Base-by-base conservation (phyloP, 2,888 invertebrate species). In the Nowickia ferox region DNA sequence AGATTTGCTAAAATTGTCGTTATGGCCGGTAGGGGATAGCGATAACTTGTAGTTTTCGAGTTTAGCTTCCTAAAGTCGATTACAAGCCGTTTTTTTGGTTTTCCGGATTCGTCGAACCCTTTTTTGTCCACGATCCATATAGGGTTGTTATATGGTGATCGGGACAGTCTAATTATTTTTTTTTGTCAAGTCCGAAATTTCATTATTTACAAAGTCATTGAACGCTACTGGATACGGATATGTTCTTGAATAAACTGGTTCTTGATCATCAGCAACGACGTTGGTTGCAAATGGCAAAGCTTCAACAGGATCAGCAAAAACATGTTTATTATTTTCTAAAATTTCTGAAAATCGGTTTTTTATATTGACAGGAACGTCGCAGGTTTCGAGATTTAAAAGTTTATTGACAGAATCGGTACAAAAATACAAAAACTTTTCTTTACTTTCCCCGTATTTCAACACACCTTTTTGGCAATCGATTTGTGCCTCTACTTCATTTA, bases 41-140 rank as follows among this genome's bases (percentile, higher is more conserved):
- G 55, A 57, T 53, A 57, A 46, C n/a, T 55, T 69, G 42, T 69
- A 40, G 42, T 69, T 55, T 69, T 53, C 15, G 69, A 69, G 17
- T 84, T 72, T 68, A 84, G 59, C 17, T 79, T 84, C 55, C 84
- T 68, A 53, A 84, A 80, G n/a, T 76, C 76, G 17, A 80, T 46
- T 15, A 75, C 80, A 46, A 80, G 63, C 9, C 69, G 44, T 19
- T 75, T 71, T n/a, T 84, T 80, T 71, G 19, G 61, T 44, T 71
- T 72, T 9, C 84, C 76, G 10, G 15, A 13, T 38, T 84, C 76
- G 51, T 77, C 61, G 13, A 66, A n/a, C 11, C 66, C 81, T 61
- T 81, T 72, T 40, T 77, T 81, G 57, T 51, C 69, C 17, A 78
- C 75, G 10, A 80, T 57, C 69, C 74, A 75, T 48, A 79, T 83